A percentile compares a stretch with the other conserved stretches of the same genome.
Evolutionary conservation across 2,888 invertebrate species (phyloP).

Genomic region (Noctua fimbriata): DNA sequence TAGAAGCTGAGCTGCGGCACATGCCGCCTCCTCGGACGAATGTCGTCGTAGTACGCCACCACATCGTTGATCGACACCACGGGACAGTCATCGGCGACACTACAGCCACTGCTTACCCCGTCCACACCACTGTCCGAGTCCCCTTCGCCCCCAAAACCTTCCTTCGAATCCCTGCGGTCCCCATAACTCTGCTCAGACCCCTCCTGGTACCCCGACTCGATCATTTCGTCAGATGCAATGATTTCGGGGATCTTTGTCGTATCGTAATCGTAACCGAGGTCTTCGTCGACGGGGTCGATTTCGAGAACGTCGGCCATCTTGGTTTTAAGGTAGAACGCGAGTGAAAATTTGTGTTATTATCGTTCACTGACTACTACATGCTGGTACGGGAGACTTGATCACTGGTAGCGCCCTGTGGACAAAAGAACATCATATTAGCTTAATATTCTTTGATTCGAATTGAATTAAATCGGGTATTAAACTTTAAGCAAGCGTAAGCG

Average conservation of each 20-base stretch:
- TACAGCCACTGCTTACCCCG: conserved; percentile 90
- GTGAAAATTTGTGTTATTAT: conserved; percentile 59
- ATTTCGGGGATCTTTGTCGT: conserved; percentile 86
- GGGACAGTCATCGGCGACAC: conserved; percentile 90
- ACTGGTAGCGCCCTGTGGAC: conserved; percentile 83
- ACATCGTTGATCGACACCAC: conserved; percentile 89
- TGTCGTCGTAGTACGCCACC: conserved; percentile 87
- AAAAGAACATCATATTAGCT: conserved; percentile 61
- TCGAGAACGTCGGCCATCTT: conserved; percentile 84
- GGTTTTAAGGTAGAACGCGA: conserved; percentile 64
- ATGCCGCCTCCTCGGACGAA: conserved; percentile 83
- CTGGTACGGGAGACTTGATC: conserved; percentile 78
- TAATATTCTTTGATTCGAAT: not conserved
- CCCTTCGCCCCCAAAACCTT: conserved; percentile 85
- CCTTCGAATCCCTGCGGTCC: conserved; percentile 86
- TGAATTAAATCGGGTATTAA: not conserved
- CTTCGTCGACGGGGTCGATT: conserved; percentile 80
- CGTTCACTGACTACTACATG: conserved; percentile 84
- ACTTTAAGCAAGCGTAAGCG: conserved; percentile 17
- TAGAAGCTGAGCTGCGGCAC: conserved; percentile 88
- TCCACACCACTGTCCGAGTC: conserved; percentile 90
- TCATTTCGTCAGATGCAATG: conserved; percentile 87
- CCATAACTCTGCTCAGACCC: conserved; percentile 87
- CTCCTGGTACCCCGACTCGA: conserved; percentile 87
- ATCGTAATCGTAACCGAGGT: conserved; percentile 84